Conservation (phyloP, 2,113 vertebrate genomes). For the Hippoglossus stenolepis region DNA sequence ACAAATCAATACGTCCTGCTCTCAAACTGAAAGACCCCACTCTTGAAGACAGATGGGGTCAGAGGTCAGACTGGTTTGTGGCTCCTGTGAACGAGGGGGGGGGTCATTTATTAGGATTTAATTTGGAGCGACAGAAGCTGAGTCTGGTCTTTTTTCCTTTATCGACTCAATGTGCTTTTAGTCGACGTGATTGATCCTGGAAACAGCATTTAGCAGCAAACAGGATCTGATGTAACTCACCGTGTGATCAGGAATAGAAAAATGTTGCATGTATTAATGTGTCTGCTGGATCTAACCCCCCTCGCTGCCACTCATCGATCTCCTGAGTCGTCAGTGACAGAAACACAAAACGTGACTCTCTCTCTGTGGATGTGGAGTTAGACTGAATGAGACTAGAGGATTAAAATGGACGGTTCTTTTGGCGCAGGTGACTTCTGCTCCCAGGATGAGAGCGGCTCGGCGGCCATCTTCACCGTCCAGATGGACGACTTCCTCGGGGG, state of each 20-base stretch:
- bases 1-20: too few relatives aligned
- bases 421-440: slow-evolving; percentile 89
- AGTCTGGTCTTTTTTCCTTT: not conserved
- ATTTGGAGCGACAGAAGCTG: too few relatives aligned
- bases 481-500: slow-evolving; percentile 95
- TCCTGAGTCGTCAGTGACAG: too few relatives aligned
- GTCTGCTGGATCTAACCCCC: not conserved
- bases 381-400: not conserved
- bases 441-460: slow-evolving; percentile 95
- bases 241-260: slow-evolving; percentile 10
- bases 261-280: slow-evolving; percentile 8
- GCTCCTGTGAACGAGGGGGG: too few relatives aligned
- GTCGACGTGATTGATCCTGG: slow-evolving; percentile 40
- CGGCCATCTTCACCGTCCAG: slow-evolving; percentile 96
- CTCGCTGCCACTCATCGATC: too few relatives aligned
- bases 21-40: too few relatives aligned
- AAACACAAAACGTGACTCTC: too few relatives aligned
- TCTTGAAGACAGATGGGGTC: too few relatives aligned
- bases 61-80: too few relatives aligned
- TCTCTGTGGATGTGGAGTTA: too few relatives aligned
- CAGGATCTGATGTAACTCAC: slow-evolving; percentile 49
- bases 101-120: not conserved
- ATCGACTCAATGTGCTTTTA: slow-evolving; percentile 43
- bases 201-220: slow-evolving; percentile 31
- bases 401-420: slow-evolving; percentile 9